A percentile compares a stretch with the other conserved stretches of the same genome.
Evolutionary conservation across 2,113 vertebrate species (phyloP).

Genomic region (Channa maculata): DNA sequence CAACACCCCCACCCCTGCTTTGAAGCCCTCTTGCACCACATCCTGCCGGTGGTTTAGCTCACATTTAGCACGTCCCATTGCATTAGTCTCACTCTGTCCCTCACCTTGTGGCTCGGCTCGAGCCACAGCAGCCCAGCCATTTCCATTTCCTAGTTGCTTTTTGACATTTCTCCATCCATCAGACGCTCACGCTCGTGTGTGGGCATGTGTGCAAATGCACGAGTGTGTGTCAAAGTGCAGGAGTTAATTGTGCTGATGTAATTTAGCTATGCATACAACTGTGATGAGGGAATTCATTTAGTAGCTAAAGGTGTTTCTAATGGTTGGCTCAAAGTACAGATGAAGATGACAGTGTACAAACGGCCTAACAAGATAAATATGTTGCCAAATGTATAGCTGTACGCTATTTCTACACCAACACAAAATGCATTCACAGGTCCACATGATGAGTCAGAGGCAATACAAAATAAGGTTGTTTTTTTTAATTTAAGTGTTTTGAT

Average conservation of each 20-base stretch:
- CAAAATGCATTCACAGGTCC: slow-evolving; percentile 37
- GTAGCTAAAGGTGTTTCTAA: slow-evolving; percentile 39
- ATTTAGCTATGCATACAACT: slow-evolving; percentile 25
- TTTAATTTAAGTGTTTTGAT: slow-evolving; percentile 27
- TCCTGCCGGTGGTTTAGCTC: slow-evolving; percentile 75
- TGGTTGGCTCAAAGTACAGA: slow-evolving; percentile 37
- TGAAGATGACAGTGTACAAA: slow-evolving; percentile 26
- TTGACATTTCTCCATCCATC: slow-evolving; percentile 59
- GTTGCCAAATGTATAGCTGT: slow-evolving; percentile 47
- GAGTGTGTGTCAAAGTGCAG: slow-evolving; percentile 28
- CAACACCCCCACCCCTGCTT: slow-evolving; percentile 44
- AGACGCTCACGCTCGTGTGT: slow-evolving; percentile 10
- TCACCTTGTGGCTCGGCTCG: slow-evolving; percentile 71
- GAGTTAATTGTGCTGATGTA: slow-evolving; percentile 35
- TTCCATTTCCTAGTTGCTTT: slow-evolving; percentile 47
- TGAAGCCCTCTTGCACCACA: slow-evolving; percentile 67
- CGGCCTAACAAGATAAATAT: slow-evolving; percentile 31
- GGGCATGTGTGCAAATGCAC: slow-evolving; percentile 9
- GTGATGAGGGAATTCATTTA: slow-evolving; percentile 42
- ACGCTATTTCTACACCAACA: slow-evolving; percentile 57
- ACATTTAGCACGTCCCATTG: slow-evolving; percentile 79
- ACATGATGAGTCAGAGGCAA: slow-evolving; percentile 50
- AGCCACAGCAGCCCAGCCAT: slow-evolving; percentile 42
- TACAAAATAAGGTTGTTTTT: slow-evolving; percentile 18
- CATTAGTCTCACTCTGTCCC: slow-evolving; percentile 77